Conservation (phyloP, 2,113 vertebrate species). For the Propithecus coquereli region DNA sequence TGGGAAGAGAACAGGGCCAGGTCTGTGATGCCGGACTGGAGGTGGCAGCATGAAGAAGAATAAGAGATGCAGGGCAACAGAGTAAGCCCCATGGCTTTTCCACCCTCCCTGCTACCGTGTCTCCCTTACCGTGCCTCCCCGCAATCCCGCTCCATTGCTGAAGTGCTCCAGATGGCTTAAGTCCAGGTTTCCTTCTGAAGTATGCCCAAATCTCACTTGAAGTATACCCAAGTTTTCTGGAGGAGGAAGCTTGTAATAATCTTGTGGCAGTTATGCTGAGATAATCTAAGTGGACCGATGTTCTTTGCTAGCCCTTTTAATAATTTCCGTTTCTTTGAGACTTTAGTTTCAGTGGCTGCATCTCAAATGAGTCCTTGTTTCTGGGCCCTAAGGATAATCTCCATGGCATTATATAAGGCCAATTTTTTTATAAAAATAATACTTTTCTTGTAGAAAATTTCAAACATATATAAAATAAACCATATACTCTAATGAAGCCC, state of each 20-base stretch:
- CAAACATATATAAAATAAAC: not conserved
- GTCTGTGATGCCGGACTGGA: not conserved
- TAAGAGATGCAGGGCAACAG: not conserved
- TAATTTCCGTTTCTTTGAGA: not conserved
- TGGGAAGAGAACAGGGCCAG: not conserved
- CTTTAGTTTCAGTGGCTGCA: not conserved
- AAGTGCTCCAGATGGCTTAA: not conserved
- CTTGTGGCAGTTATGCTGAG: not conserved
- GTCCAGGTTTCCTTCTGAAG: not conserved
- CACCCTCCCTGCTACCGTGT: not conserved
- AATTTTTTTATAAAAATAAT: not conserved
- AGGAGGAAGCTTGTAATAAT: not conserved
- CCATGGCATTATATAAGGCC: not conserved
- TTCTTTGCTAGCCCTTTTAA: not conserved
- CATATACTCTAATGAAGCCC: not conserved
- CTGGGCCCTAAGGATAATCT: not conserved
- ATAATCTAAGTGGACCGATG: not conserved
- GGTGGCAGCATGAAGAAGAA: not conserved
- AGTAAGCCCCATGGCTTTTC: not conserved
- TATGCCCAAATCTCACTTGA: not conserved
- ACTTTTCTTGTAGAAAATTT: not conserved
- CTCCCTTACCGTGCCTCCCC: fast-evolving
- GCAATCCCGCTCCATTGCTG: not conserved
- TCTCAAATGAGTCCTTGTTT: slow-evolving; percentile 2
- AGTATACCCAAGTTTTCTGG: not conserved